Evolutionary conservation across 1,140 invertebrate species (phyloP).

Genomic region (Lerema accius): DNA sequence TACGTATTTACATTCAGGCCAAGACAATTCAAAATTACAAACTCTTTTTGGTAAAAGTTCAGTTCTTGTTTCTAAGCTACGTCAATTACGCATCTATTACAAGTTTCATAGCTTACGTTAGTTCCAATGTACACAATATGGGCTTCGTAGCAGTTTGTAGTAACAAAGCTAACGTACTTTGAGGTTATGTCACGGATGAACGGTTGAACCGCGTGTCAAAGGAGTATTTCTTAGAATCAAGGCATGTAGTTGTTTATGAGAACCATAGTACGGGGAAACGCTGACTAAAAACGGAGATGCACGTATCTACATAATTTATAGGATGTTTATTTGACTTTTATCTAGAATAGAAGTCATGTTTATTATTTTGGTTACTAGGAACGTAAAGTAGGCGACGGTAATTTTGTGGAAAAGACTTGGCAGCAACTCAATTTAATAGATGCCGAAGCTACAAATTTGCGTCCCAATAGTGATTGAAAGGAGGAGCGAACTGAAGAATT

Average conservation of each 20-base stretch:
- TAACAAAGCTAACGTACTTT: slow-evolving; percentile 9
- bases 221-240: slow-evolving; percentile 20
- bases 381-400: background rate
- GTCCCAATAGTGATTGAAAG: slow-evolving; percentile 30
- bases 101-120: background rate
- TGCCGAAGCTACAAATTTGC: slow-evolving; percentile 28
- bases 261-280: slow-evolving; percentile 11
- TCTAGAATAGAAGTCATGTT: slow-evolving; percentile 21
- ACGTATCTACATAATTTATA: slow-evolving; percentile 9
- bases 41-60: slow-evolving; percentile 1
- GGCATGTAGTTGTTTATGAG: slow-evolving; percentile 23
- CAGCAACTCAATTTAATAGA: slow-evolving; percentile 18
- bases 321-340: slow-evolving; percentile 16
- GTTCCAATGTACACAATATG: slow-evolving; percentile 3
- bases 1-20: slow-evolving; percentile 30
- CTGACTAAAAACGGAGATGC: slow-evolving; percentile 8
- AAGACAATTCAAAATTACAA: slow-evolving; percentile 10
- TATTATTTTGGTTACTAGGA: slow-evolving; percentile 5
- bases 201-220: slow-evolving; percentile 21
- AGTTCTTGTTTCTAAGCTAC: background rate
- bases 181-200: slow-evolving; percentile 25
- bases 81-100: background rate
- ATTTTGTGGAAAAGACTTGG: slow-evolving; percentile 28
- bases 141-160: slow-evolving; percentile 6
- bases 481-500: slow-evolving; percentile 25